Evolutionary conservation across 2,113 vertebrate species (phyloP).

Genomic region (Macrotis lagotis): DNA sequence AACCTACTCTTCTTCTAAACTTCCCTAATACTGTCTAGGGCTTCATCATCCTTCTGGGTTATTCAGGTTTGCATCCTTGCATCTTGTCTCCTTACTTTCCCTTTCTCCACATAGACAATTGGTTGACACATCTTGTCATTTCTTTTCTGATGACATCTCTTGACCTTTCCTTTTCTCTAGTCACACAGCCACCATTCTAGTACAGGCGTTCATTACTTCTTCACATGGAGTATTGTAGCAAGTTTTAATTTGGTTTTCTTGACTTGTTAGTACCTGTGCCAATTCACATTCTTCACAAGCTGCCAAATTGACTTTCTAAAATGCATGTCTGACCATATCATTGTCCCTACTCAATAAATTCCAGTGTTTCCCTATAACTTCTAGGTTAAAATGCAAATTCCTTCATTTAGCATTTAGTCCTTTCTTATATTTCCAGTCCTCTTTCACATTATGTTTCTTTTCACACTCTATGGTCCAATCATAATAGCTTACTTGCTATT

Average conservation of each 20-base stretch:
- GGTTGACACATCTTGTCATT: neutral
- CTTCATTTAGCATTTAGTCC: neutral
- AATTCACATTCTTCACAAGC: neutral
- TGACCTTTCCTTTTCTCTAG: neutral
- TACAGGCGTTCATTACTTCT: neutral
- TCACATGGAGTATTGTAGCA: neutral
- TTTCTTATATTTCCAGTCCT: neutral
- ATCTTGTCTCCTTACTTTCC: neutral
- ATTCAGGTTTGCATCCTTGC: neutral
- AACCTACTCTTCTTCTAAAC: neutral
- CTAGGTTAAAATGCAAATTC: neutral
- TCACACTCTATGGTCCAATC: neutral
- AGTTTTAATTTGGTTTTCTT: neutral
- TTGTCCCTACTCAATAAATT: neutral
- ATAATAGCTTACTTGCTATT: neutral
- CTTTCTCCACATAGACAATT: neutral
- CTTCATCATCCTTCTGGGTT: neutral
- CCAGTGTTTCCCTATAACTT: neutral
- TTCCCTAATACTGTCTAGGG: neutral
- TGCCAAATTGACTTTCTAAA: neutral
- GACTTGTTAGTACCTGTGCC: neutral
- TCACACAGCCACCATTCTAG: neutral
- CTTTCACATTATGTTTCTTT: neutral
- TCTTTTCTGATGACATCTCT: neutral
- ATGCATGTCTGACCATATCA: neutral